Evolutionary conservation across 2,797 vertebrate genomes (phyloP), one percentile per base, ranked within the genome.

Genomic region (Sebastes itinus): DNA sequence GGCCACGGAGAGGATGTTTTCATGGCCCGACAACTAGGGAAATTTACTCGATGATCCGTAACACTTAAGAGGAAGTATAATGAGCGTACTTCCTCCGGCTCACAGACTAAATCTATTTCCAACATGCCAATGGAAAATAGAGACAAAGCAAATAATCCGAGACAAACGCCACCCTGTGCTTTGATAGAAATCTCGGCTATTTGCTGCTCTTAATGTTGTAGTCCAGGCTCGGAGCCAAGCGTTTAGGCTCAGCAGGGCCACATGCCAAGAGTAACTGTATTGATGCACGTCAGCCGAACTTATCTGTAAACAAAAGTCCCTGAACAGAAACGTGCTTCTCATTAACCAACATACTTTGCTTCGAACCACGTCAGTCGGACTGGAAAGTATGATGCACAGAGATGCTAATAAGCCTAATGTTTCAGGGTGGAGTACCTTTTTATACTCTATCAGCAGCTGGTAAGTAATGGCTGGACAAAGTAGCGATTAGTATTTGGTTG

Each of bases 251-350:
- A 86, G 22, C 72, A 69, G 84, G 91, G 86, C 90, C 84, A 74
- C 72, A 80, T 87, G 94, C 93, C 94, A 91, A 92, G 72, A 94
- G 89, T 81, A 93, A 94, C 90, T 87, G 83, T 86, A 92, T 89
- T 73, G 60, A 90, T 84, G 88, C 88, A 93, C 94, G 92, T 94
- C 94, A 95, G 82, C 85, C 42, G 3, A 69, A 90, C 84, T 88
- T 93, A 92, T 94, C 92, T 91, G 84, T 92, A 94, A 95, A 95
- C 91, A 93, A 87, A 91, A 74, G 88, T 83, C 87, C 77, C 73
- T 72, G 65, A 77, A 70, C 79, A 87, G 54, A 90, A 92, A 96
- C 83, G 82, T 94, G 94, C 84, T 94, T 89, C 89, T 89, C 89
- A 90, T 92, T 91, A 93, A 81, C 79, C 80, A 30, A 14, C 84